These are phyloP conservation scores for Sebastiscus albofasciatus DNA, from an alignment of 2,797 vertebrate genomes.

Conservation along the genomic window DNA sequence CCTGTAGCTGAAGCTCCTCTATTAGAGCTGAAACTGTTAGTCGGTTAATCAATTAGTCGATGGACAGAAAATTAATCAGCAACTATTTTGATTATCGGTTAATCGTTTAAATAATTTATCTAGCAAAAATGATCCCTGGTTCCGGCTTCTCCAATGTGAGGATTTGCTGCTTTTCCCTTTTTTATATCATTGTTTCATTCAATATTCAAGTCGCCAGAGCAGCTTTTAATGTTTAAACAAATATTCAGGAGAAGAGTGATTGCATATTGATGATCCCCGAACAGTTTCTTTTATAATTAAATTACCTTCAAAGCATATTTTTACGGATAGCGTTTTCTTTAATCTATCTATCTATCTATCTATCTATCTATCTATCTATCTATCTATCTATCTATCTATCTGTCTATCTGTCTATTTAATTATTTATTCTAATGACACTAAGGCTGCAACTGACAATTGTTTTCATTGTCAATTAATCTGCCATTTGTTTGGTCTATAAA, in stretches of 20 bases:
- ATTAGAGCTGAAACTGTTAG: neutral
- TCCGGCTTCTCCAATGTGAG: neutral
- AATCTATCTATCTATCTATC: too few relatives aligned
- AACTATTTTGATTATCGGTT: neutral
- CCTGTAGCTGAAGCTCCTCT: too few relatives aligned
- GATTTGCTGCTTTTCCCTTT: neutral
- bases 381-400: too few relatives aligned
- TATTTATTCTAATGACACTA: neutral
- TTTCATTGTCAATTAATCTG: neutral
- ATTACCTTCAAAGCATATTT: neutral
- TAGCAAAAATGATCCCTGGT: neutral
- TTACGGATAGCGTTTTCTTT: neutral
- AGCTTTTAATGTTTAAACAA: constrained; percentile 1
- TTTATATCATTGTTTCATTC: neutral
- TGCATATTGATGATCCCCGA: neutral
- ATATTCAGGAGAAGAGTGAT: neutral
- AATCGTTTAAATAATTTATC: neutral
- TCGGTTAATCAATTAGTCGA: neutral
- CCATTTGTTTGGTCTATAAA: neutral
- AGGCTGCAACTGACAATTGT: neutral
- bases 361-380: too few relatives aligned
- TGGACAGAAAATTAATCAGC: neutral
- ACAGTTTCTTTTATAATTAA: neutral
- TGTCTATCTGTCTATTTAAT: too few relatives aligned
- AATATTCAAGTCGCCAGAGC: neutral